phyloP scores from a whole-genome alignment of 2,113 vertebrate genomes.

The Aspidoscelis tigris region DNA sequence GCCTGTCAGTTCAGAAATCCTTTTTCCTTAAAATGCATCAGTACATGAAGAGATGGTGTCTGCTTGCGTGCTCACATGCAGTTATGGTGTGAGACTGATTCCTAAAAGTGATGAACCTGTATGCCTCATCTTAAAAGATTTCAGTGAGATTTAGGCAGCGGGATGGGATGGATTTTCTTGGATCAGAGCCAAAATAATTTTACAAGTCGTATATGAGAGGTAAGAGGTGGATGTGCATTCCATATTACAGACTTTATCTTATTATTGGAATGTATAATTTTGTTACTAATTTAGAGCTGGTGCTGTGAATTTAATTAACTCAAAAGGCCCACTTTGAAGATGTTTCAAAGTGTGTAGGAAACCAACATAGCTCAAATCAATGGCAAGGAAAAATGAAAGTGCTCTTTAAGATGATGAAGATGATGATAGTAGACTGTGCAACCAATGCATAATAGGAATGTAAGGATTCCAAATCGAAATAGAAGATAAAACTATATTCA shows the following conservation, averaged over 20 bases:
- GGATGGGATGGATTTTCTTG: background rate
- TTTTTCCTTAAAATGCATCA: background rate
- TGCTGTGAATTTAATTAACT: too few relatives aligned
- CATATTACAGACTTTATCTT: too few relatives aligned
- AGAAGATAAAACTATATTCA: background rate
- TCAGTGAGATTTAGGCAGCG: background rate
- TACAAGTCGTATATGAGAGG: background rate
- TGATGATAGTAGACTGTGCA: too few relatives aligned
- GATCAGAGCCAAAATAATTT: background rate
- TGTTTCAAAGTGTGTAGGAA: background rate
- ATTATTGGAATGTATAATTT: too few relatives aligned
- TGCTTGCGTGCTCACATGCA: background rate
- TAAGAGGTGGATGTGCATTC: too few relatives aligned
- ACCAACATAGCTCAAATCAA: background rate
- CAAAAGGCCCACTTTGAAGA: too few relatives aligned
- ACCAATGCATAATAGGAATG: too few relatives aligned
- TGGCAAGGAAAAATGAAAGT: background rate
- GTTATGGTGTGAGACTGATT: too few relatives aligned
- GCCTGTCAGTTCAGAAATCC: background rate
- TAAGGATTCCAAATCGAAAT: too few relatives aligned
- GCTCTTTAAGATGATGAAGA: too few relatives aligned
- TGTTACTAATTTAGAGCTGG: too few relatives aligned
- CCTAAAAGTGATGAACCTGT: background rate
- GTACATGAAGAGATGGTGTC: background rate
- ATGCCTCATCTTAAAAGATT: background rate